Evolutionary conservation across 1,140 invertebrate genomes (phyloP).

Genomic region (Microplitis mediator): DNA sequence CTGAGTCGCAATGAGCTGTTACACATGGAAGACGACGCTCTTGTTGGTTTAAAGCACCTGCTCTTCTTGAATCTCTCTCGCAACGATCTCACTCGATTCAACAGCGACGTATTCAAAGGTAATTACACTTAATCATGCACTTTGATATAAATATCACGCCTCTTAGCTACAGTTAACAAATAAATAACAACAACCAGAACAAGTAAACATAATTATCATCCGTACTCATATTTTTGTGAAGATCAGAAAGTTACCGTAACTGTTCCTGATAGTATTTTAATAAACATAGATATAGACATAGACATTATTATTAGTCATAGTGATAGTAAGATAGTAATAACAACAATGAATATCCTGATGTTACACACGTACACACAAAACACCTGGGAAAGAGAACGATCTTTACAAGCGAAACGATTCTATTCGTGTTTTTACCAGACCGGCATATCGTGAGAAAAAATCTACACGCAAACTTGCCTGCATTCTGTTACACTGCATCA

Average conservation of each 20-base stretch:
- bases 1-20: conserved; percentile 77
- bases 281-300: background rate
- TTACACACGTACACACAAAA: background rate
- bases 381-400: conserved; percentile 20
- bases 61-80: conserved; percentile 73
- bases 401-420: background rate
- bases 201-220: too few relatives aligned
- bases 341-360: background rate
- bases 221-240: background rate
- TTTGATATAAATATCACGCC: background rate
- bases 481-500: background rate
- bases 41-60: conserved; percentile 70
- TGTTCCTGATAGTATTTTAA: background rate
- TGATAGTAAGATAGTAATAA: background rate
- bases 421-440: background rate
- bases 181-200: background rate
- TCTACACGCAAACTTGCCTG: background rate
- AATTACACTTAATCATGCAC: conserved; percentile 21
- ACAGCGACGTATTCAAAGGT: conserved; percentile 81
- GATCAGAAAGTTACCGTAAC: background rate
- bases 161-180: background rate
- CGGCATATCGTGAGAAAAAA: conserved; percentile 24
- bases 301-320: too few relatives aligned
- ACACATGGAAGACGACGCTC: conserved; percentile 74
- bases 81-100: conserved; percentile 78